phyloP scores from a whole-genome alignment of 2,113 vertebrate genomes.

The Mesitornis unicolor region DNA sequence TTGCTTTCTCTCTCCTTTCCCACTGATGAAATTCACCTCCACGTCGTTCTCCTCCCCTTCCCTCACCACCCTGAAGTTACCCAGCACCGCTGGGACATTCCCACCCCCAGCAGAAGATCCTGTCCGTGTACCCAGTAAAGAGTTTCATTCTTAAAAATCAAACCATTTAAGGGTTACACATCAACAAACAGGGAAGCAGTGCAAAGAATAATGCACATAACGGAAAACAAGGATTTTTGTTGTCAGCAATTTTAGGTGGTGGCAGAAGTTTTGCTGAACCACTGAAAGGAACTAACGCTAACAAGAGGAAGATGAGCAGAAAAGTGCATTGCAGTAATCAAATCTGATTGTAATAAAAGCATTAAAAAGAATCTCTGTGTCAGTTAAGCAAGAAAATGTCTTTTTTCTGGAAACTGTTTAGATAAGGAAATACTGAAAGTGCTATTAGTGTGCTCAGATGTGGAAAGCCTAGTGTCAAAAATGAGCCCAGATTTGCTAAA shows the following conservation, averaged over 20 bases:
- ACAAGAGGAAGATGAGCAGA: slow-evolving; percentile 18
- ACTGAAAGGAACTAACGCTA: slow-evolving; percentile 34
- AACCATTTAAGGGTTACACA: neutral
- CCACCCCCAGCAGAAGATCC: neutral
- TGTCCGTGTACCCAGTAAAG: neutral
- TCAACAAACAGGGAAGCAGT: neutral
- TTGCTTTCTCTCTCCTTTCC: neutral
- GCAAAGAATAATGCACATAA: neutral
- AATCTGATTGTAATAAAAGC: neutral
- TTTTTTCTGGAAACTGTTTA: neutral
- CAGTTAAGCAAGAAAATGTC: neutral
- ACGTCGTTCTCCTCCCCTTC: neutral
- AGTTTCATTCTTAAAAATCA: slow-evolving; percentile 52
- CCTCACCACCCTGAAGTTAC: neutral
- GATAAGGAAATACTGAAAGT: neutral
- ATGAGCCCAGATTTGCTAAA: neutral
- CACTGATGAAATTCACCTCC: neutral
- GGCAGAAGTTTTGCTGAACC: slow-evolving; percentile 31
- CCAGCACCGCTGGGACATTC: neutral
- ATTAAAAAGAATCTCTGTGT: neutral
- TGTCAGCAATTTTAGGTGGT: neutral
- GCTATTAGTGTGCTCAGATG: neutral
- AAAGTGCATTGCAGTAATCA: slow-evolving; percentile 16
- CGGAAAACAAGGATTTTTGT: neutral
- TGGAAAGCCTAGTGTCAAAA: neutral